Percentiles rank a stretch among this genome's conserved stretches.
phyloP scores from a whole-genome alignment of 2,888 invertebrate species.

The Hemistola chrysoprasaria region DNA sequence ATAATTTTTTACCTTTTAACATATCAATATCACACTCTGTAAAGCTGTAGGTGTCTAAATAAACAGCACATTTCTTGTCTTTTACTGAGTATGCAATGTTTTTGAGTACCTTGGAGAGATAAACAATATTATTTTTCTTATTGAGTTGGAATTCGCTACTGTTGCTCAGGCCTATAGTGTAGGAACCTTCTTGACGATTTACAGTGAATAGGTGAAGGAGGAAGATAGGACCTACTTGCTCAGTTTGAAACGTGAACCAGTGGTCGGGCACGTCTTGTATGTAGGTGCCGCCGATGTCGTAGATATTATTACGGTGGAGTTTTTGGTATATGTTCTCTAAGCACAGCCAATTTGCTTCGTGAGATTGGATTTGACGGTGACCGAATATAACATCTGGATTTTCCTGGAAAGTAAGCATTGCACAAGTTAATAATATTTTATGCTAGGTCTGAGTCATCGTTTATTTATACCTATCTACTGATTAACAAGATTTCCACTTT shows the following conservation, averaged over 20 bases:
- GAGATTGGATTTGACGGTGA: constrained; percentile 53
- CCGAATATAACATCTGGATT: constrained; percentile 48
- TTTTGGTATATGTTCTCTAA: constrained; percentile 59
- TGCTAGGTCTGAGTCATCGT: constrained; percentile 6
- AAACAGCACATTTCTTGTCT: constrained; percentile 28
- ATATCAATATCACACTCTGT: constrained; percentile 54
- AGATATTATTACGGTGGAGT: constrained; percentile 58
- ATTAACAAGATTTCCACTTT: too few relatives aligned
- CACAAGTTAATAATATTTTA: too few relatives aligned
- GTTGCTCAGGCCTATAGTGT: constrained; percentile 47
- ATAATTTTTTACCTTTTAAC: constrained; percentile 53
- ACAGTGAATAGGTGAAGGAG: constrained; percentile 63
- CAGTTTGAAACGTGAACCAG: constrained; percentile 62
- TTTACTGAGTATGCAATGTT: constrained; percentile 5
- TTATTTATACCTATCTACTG: not conserved
- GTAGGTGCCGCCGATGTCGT: constrained; percentile 69
- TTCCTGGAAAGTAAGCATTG: constrained; percentile 35
- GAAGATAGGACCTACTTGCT: constrained; percentile 50
- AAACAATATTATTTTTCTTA: constrained; percentile 46
- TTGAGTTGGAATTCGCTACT: constrained; percentile 45
- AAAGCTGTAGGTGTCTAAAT: constrained; percentile 61
- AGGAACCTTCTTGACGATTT: constrained; percentile 48
- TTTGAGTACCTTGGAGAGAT: constrained; percentile 30
- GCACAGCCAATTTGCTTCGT: constrained; percentile 59
- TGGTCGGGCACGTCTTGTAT: constrained; percentile 55